These are phyloP conservation scores for Centruroides sculpturatus DNA, from an alignment of 1,140 invertebrate genomes.

Conservation along the genomic window DNA sequence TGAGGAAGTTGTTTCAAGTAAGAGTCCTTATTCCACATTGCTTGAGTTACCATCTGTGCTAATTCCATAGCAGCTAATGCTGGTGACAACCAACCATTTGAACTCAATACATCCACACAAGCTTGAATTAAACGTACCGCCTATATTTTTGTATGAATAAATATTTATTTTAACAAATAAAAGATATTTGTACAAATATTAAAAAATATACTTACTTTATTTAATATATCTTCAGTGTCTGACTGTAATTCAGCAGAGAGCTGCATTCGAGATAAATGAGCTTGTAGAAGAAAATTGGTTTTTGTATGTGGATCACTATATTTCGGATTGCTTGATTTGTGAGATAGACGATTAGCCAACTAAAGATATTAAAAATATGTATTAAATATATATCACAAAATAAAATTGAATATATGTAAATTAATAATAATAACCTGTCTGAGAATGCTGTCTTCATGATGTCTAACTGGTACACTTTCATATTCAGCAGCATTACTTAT, in stretches of 20 bases:
- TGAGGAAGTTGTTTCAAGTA: conserved; percentile 95
- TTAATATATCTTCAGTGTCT: conserved; percentile 82
- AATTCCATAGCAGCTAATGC: conserved; percentile 98
- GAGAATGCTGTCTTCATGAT: conserved; percentile 84
- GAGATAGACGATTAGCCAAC: conserved; percentile 58
- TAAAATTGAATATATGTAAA: background rate
- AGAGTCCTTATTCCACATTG: conserved; percentile 98
- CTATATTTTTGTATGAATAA: background rate
- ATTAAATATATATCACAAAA: background rate
- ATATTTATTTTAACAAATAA: too few relatives aligned
- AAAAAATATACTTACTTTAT: conserved; percentile 37
- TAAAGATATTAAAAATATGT: background rate
- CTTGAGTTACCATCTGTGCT: conserved; percentile 98
- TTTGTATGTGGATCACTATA: conserved; percentile 97
- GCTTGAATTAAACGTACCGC: conserved; percentile 75
- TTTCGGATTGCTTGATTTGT: conserved; percentile 51
- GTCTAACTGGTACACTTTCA: conserved; percentile 81
- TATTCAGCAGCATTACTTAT: conserved; percentile 96
- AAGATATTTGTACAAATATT: too few relatives aligned
- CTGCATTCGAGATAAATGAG: conserved; percentile 86
- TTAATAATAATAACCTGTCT: conserved; percentile 27
- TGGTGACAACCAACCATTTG: conserved; percentile 93
- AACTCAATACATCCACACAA: conserved; percentile 95
- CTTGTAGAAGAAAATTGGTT: conserved; percentile 88
- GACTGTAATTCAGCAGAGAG: conserved; percentile 90